Percentiles rank a stretch among this genome's conserved stretches.
phyloP scores from a whole-genome alignment of 2,113 vertebrate genomes.

The Psilopsiagon aymara region DNA sequence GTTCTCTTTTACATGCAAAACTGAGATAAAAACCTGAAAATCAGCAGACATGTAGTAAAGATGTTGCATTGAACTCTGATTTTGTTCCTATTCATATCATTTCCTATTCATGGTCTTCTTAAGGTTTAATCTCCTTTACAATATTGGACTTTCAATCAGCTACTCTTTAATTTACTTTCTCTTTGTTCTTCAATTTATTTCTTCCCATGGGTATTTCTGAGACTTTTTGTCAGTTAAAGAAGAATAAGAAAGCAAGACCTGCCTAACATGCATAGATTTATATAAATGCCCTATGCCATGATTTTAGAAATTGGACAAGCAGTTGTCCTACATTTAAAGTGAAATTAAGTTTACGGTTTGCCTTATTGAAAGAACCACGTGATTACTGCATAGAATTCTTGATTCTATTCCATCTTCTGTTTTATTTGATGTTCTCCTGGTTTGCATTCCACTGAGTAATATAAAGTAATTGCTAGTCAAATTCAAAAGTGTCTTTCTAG shows the following conservation, averaged over 20 bases:
- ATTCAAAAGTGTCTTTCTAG: neutral
- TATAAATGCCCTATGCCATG: neutral
- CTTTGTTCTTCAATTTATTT: slow-evolving; percentile 4
- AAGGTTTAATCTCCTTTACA: slow-evolving; percentile 19
- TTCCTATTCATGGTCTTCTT: neutral
- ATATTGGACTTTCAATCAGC: slow-evolving; percentile 21
- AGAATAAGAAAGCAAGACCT: neutral
- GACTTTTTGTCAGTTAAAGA: neutral
- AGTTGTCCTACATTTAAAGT: neutral
- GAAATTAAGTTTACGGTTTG: neutral
- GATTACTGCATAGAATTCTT: neutral
- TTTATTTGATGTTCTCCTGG: neutral
- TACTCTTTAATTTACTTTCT: neutral
- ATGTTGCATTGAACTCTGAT: neutral
- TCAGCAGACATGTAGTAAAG: neutral
- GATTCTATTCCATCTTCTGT: neutral
- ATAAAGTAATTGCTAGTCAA: neutral
- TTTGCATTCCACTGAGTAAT: neutral
- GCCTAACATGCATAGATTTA: neutral
- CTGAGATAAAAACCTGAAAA: slow-evolving; percentile 11
- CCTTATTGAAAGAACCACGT: neutral
- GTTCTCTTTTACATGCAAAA: neutral
- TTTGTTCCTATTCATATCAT: neutral
- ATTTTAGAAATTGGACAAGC: neutral
- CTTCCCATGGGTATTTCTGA: neutral